These are phyloP conservation scores for Orius insidiosus DNA, from an alignment of 1,140 invertebrate genomes.

Conservation along the genomic window DNA sequence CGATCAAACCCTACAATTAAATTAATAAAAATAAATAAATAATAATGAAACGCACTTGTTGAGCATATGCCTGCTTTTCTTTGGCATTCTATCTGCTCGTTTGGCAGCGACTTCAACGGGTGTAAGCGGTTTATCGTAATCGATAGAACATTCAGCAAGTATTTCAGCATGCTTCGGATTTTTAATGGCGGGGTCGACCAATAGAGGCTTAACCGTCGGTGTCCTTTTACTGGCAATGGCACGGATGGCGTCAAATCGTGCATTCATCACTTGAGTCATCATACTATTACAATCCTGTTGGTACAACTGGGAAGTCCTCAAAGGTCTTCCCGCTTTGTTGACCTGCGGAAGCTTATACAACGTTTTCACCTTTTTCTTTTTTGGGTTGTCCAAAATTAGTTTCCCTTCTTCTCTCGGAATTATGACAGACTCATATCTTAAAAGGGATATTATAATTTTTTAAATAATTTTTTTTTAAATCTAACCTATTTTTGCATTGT, in stretches of 20 bases:
- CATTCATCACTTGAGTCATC: slow-evolving; percentile 47
- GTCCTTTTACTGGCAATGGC: slow-evolving; percentile 47
- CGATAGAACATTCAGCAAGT: slow-evolving; percentile 64
- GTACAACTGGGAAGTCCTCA: slow-evolving; percentile 66
- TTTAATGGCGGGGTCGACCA: slow-evolving; percentile 49
- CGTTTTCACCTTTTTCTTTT: slow-evolving; percentile 70
- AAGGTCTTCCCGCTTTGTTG: slow-evolving; percentile 45
- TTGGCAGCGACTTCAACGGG: slow-evolving; percentile 70
- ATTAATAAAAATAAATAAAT: not conserved
- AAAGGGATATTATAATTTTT: slow-evolving; percentile 7
- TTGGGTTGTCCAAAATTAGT: slow-evolving; percentile 52
- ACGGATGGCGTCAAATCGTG: slow-evolving; percentile 68
- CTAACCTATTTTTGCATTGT: slow-evolving; percentile 60
- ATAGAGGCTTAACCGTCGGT: slow-evolving; percentile 49
- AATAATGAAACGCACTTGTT: not conserved
- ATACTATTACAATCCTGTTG: slow-evolving; percentile 66
- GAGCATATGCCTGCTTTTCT: slow-evolving; percentile 40
- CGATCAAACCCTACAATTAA: not conserved
- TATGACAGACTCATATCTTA: slow-evolving; percentile 55
- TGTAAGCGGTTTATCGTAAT: slow-evolving; percentile 66
- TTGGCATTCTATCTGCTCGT: slow-evolving; percentile 67
- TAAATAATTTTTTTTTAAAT: not conserved
- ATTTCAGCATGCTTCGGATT: slow-evolving; percentile 73
- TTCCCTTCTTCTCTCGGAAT: slow-evolving; percentile 76
- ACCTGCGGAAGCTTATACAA: slow-evolving; percentile 38